Evolutionary conservation across 1,140 invertebrate species (phyloP).

Genomic region (Trachelipus rathkii): DNA sequence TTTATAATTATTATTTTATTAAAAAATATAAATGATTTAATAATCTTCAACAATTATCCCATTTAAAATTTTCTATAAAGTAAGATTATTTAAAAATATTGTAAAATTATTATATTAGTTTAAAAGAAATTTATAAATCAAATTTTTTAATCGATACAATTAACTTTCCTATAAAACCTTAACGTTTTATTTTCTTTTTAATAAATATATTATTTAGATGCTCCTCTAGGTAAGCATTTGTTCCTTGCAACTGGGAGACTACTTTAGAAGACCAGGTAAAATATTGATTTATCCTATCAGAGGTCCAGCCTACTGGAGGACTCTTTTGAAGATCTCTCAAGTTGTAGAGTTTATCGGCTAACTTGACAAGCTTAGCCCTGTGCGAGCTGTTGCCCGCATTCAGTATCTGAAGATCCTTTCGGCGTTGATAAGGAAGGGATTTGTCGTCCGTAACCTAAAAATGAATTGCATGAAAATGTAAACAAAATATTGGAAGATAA

Average conservation of each 20-base stretch:
- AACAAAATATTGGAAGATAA: neutral
- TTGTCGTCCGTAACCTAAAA: constrained; percentile 77
- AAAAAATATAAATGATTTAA: too few species aligned
- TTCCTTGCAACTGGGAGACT: constrained; percentile 62
- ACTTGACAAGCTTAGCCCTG: constrained; percentile 72
- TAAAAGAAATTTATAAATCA: too few species aligned
- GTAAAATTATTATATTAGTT: too few species aligned
- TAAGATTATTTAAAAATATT: too few species aligned
- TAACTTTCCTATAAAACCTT: too few species aligned
- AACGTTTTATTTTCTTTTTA: constrained; percentile 12
- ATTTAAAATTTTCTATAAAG: too few species aligned
- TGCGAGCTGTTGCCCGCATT: constrained; percentile 58
- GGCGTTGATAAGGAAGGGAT: constrained; percentile 58
- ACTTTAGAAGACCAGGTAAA: constrained; percentile 72
- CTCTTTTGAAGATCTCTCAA: constrained; percentile 64
- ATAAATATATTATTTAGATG: constrained; percentile 61
- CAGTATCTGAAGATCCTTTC: constrained; percentile 68
- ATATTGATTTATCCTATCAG: constrained; percentile 60
- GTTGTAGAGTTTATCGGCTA: constrained; percentile 85
- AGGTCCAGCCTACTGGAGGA: constrained; percentile 64
- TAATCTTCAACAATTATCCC: too few species aligned
- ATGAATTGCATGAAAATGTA: constrained; percentile 54
- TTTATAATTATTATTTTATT: too few species aligned
- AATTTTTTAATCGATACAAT: too few species aligned
- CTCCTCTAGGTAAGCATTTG: constrained; percentile 62